phyloP scores from a whole-genome alignment of 2,888 invertebrate species.

The Lissocephala sabroskyi region DNA sequence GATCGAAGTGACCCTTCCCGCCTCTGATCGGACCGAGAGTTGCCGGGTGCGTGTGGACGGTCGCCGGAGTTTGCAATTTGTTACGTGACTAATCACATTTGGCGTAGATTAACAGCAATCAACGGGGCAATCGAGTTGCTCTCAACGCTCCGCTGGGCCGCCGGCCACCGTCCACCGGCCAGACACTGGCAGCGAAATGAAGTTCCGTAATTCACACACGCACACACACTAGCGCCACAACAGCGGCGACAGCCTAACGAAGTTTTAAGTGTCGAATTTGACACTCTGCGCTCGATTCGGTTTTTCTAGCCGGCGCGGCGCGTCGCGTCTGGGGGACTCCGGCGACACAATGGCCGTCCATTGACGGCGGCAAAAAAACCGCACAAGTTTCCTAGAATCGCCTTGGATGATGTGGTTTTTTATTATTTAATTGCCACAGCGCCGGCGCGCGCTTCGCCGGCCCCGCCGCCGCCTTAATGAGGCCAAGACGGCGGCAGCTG shows the following conservation, averaged over 20 bases:
- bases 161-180: too few relatives aligned
- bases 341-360: slow-evolving; percentile 25
- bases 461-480: slow-evolving; percentile 43
- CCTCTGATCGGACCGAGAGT: too few relatives aligned
- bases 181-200: slow-evolving; percentile 46
- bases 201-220: slow-evolving; percentile 48
- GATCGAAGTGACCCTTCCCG: too few relatives aligned
- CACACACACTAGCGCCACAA: slow-evolving; percentile 1
- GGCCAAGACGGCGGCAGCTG: slow-evolving; percentile 31
- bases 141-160: too few relatives aligned
- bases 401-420: slow-evolving; percentile 27
- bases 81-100: slow-evolving; percentile 67
- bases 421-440: slow-evolving; percentile 63
- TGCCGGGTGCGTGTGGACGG: too few relatives aligned
- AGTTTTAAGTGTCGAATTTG: slow-evolving; percentile 50
- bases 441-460: slow-evolving; percentile 41
- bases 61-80: too few relatives aligned
- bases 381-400: slow-evolving; percentile 60
- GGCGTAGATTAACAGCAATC: slow-evolving; percentile 58
- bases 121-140: slow-evolving; percentile 22
- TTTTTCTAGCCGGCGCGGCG: too few relatives aligned
- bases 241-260: slow-evolving; percentile 12
- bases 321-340: too few relatives aligned
- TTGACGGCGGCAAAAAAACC: slow-evolving; percentile 40
- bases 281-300: slow-evolving; percentile 59